phyloP scores from a whole-genome alignment of 1,140 invertebrate species.

The Atta cephalotes region DNA sequence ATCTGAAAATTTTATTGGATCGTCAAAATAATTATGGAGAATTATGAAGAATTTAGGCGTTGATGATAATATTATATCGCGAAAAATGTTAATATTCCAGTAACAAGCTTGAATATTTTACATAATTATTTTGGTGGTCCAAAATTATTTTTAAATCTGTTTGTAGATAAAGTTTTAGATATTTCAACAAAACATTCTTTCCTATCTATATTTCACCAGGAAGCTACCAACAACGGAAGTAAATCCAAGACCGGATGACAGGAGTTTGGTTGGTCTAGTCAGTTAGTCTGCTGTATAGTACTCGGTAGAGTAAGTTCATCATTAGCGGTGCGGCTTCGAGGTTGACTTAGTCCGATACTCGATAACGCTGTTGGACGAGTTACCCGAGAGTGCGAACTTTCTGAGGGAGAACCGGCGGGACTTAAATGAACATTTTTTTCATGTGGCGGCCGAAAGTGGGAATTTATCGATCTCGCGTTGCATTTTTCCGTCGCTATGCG shows the following conservation, averaged over 20 bases:
- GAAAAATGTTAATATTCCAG: no score
- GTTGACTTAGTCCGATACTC: slow-evolving; percentile 59
- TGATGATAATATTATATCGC: no score
- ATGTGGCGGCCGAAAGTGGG: slow-evolving; percentile 21
- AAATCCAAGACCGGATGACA: slow-evolving; percentile 34
- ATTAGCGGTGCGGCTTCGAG: slow-evolving; percentile 41
- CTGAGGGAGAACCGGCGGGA: not conserved
- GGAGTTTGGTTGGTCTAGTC: slow-evolving; percentile 24
- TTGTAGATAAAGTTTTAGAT: no score
- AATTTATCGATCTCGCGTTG: slow-evolving; percentile 50
- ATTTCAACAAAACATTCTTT: no score
- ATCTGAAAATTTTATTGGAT: no score
- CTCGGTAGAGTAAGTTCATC: slow-evolving; percentile 37
- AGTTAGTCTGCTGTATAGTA: slow-evolving; percentile 6
- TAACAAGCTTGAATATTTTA: no score
- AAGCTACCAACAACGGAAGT: not conserved
- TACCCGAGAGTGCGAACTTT: slow-evolving; percentile 23
- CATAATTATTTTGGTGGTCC: no score
- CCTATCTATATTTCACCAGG: not conserved
- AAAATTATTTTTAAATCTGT: no score
- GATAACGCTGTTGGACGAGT: slow-evolving; percentile 39
- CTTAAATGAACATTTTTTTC: slow-evolving; percentile 59
- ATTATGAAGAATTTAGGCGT: no score
- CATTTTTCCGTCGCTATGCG: slow-evolving; percentile 25
- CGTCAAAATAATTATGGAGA: no score